Evolutionary conservation across 2,888 invertebrate species (phyloP), one percentile per base, ranked within the genome.

Genomic region (Amphimallon solstitiale): DNA sequence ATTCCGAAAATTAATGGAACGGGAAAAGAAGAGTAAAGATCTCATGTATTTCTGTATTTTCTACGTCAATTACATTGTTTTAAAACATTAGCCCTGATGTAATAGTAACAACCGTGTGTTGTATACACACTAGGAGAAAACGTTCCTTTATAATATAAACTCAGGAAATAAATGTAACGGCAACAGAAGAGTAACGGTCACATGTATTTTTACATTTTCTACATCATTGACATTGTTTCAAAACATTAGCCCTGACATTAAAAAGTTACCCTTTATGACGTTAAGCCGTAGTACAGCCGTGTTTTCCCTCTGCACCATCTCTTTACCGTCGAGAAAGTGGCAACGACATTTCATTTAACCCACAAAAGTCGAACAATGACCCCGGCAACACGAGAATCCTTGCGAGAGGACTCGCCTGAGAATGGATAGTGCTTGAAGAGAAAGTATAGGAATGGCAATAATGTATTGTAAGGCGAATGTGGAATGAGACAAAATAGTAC

Each of bases 361-460:
- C 49, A 62, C 37, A 62, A 62, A 62, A 62, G 48, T 49, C 38
- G 62, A 62, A 49, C 62, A 37, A 62, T 49, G 62, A 62, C 62
- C 62, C 62, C 49, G 23, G 62, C 62, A 62, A 49, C 23, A 48
- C 48, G 38, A 37, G 38, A 49, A 62, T 62, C 62, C 38, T 62
- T 62, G 56, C 21, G 49, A 37, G 62, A 49, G 62, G 62, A 35
- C 38, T 62, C 48, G 38, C n/a, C 48, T 37, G 29, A 9, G 10
- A 48, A 38, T 48, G 40, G 40, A 38, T 54, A 21, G 12, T 40
- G 56, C 38, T 21, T 21, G 38, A 19, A 9, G 62, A 49, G 37
- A 48, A 49, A 46, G 62, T 37, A 48, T 35, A 34, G 48, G 62
- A 37, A 37, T n/a, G 15, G 21, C 49, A 48, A 37, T 62, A 62